Evolutionary conservation across 2,797 vertebrate genomes (phyloP).

Genomic region (Trachops cirrhosus): DNA sequence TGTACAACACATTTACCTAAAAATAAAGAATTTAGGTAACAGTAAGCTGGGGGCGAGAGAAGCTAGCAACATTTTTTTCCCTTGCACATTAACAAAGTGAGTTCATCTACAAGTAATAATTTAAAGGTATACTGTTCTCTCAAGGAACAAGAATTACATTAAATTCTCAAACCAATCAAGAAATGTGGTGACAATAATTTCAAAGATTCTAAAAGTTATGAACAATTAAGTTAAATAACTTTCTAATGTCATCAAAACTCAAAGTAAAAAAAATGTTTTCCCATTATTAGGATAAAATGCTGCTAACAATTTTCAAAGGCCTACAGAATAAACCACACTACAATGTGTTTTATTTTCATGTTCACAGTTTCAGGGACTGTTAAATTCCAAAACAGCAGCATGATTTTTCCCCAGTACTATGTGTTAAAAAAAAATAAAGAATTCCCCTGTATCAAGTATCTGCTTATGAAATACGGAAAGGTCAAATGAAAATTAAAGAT

Average conservation of each 20-base stretch:
- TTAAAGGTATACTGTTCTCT: slow-evolving; percentile 19
- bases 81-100: background rate
- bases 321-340: background rate
- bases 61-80: background rate
- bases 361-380: background rate
- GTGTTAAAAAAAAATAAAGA: slow-evolving; percentile 23
- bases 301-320: background rate
- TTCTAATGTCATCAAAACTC: slow-evolving; percentile 7
- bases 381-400: background rate
- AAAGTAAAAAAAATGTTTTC: background rate
- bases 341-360: background rate
- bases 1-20: background rate
- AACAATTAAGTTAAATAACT: slow-evolving; percentile 39
- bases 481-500: slow-evolving; percentile 41
- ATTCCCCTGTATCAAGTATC: background rate
- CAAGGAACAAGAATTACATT: background rate
- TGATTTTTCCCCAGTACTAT: background rate
- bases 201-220: slow-evolving; percentile 22
- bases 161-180: slow-evolving; percentile 11
- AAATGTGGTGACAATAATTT: slow-evolving; percentile 18
- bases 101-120: slow-evolving; percentile 6
- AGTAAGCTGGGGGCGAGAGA: background rate
- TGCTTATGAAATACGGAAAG: background rate
- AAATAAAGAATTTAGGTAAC: background rate
- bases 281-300: background rate